Percentiles rank a stretch among this genome's conserved stretches.
These are phyloP conservation scores for Eonycteris spelaea DNA, from an alignment of 2,113 vertebrate genomes.

Conservation along the genomic window DNA sequence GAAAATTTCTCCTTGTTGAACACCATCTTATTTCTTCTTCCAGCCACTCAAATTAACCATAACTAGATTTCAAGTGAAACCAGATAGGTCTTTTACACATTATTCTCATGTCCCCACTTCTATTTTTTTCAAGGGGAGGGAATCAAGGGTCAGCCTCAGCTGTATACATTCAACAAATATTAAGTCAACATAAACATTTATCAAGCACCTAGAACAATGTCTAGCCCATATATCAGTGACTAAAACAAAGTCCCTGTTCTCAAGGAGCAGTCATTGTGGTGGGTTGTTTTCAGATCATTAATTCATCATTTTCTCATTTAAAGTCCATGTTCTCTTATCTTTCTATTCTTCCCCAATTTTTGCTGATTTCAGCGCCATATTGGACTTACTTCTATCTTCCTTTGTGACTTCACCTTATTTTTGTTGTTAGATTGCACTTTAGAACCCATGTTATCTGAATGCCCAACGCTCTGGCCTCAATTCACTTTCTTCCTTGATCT, in stretches of 20 bases:
- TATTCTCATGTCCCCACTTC: neutral
- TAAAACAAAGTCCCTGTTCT: neutral
- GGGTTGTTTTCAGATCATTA: neutral
- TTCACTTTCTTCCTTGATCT: neutral
- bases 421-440: neutral
- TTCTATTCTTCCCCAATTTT: neutral
- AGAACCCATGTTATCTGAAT: neutral
- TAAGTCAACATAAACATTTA: neutral
- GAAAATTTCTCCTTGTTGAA: neutral
- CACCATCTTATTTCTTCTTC: neutral
- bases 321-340: neutral
- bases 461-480: neutral
- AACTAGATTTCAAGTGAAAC: slow-evolving; percentile 3
- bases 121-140: neutral
- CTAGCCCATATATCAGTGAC: neutral
- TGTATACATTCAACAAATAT: slow-evolving; percentile 9
- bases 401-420: neutral
- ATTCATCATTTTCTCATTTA: neutral
- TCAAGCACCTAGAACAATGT: neutral
- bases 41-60: neutral
- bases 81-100: neutral
- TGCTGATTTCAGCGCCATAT: neutral
- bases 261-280: neutral
- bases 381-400: neutral
- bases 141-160: neutral